phyloP scores from a whole-genome alignment of 2,888 invertebrate genomes.

The Antheraea yamamai region DNA sequence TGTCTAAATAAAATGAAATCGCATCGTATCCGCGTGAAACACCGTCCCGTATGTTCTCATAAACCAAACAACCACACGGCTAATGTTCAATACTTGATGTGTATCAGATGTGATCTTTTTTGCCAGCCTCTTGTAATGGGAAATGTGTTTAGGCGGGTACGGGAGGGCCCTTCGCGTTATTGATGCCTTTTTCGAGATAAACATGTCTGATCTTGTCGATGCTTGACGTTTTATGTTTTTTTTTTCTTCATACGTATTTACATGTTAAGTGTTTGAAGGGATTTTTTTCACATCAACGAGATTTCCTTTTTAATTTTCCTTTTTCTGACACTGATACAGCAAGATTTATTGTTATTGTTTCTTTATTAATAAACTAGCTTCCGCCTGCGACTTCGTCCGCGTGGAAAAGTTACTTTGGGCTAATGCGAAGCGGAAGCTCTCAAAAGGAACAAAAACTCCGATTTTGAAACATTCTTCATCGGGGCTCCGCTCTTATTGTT shows the following conservation, averaged over 20 bases:
- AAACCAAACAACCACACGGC: conserved; percentile 41
- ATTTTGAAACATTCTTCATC: too few relatives aligned
- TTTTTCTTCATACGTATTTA: neutral
- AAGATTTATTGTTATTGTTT: neutral
- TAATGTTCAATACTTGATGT: conserved; percentile 78
- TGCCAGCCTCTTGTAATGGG: conserved; percentile 49
- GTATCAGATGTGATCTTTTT: conserved; percentile 72
- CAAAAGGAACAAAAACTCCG: too few relatives aligned
- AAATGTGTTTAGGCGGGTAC: conserved; percentile 41
- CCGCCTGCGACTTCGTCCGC: too few relatives aligned
- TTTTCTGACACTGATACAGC: neutral
- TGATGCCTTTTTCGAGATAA: conserved; percentile 74
- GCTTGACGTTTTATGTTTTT: neutral
- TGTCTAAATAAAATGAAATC: neutral
- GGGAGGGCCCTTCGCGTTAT: conserved; percentile 61
- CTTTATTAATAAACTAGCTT: neutral
- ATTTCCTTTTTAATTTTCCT: neutral
- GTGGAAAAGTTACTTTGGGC: too few relatives aligned
- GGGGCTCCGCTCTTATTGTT: too few relatives aligned
- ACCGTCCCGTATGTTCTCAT: conserved; percentile 40
- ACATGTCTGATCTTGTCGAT: conserved; percentile 48
- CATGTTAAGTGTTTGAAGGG: neutral
- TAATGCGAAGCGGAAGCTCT: too few relatives aligned
- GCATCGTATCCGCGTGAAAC: conserved; percentile 22
- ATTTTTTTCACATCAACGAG: neutral